Base-by-base conservation (phyloP, 2,113 vertebrate species). In the Sciurus niger region DNA sequence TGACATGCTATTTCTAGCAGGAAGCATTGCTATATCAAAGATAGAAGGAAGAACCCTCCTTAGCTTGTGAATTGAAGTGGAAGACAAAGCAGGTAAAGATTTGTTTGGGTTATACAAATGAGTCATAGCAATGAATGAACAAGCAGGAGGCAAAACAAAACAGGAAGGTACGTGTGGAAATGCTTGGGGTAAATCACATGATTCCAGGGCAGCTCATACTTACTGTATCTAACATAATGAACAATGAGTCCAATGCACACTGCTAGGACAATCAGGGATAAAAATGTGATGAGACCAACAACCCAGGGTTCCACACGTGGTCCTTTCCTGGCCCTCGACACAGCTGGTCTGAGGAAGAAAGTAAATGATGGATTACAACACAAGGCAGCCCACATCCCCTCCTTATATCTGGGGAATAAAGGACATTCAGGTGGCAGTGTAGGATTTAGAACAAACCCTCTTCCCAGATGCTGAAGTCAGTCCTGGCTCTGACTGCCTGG, bases 141-240 rank as follows among this genome's bases (percentile, higher is more conserved):
- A 85, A 53, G 43, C 84, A 72, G 2, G 46, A 90, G 73, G 84
- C 87, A 89, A 97, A 91, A 74, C n/a, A 82, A 97, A 95, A 90
- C 70, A 73, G n/a, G 55, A 93, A 78, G 22, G 20, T 24, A 55
- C 37, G 28, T 2, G 46, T 80, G 82, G 77, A 72, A 92, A 83
- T 34, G 85, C 8, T 67, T 76, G 48, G 25, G 25, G 2, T n/a
- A 87, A 93, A 37, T 40, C 80, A 43, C 25, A 11, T n/a, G 67
- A 65, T 51, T 37, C 37, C 20, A 53, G 51, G 10, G 11, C 48
- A 72, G 22, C 25, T 70, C 40, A 34, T 90, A 98, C 97, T 97
- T 94, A 98, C 97, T 98, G 22, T 98, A 96, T 97, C 96, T 97
- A 82, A 96, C 97, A 48, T 98, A 98, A 78, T 98, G 97, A 90